Evolutionary conservation across 2,113 vertebrate genomes (phyloP).

Genomic region (Ornithorhynchus anatinus): DNA sequence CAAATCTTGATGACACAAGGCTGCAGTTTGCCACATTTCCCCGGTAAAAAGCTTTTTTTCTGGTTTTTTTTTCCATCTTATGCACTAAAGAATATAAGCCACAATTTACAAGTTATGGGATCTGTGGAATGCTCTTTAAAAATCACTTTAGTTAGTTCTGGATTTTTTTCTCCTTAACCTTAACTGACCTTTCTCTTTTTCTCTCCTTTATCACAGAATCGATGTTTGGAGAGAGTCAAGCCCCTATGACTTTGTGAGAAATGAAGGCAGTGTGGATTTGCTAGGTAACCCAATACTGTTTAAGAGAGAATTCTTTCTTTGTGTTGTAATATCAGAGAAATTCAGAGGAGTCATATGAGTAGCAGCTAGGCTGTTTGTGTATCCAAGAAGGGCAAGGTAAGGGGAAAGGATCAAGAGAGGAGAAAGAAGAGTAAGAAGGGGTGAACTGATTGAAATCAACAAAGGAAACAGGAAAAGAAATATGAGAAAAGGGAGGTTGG

Average conservation of each 20-base stretch:
- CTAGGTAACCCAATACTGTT: not conserved
- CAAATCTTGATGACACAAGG: not conserved
- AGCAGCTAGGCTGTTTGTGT: not conserved
- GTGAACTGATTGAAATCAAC: constrained; percentile 28
- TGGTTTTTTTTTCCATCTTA: too few species aligned
- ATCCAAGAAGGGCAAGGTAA: constrained; percentile 9
- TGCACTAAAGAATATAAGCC: too few species aligned
- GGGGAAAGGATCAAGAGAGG: not conserved
- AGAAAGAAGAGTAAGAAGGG: not conserved
- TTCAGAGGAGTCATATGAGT: not conserved
- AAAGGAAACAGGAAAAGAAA: constrained; percentile 20
- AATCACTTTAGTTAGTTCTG: not conserved
- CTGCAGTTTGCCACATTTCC: not conserved
- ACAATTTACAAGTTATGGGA: too few species aligned
- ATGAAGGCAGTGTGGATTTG: not conserved
- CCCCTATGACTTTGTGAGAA: constrained; percentile 5
- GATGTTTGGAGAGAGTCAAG: not conserved
- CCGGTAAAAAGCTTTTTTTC: not conserved
- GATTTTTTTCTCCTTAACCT: not conserved
- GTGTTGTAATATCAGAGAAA: constrained; percentile 1
- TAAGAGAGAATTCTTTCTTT: constrained; percentile 38
- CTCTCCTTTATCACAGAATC: not conserved
- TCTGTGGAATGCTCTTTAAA: not conserved
- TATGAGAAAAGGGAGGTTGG: constrained; percentile 25
- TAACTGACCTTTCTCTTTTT: not conserved